Conservation (phyloP, 2,797 vertebrate genomes). For the Cercopithecus diana region DNA sequence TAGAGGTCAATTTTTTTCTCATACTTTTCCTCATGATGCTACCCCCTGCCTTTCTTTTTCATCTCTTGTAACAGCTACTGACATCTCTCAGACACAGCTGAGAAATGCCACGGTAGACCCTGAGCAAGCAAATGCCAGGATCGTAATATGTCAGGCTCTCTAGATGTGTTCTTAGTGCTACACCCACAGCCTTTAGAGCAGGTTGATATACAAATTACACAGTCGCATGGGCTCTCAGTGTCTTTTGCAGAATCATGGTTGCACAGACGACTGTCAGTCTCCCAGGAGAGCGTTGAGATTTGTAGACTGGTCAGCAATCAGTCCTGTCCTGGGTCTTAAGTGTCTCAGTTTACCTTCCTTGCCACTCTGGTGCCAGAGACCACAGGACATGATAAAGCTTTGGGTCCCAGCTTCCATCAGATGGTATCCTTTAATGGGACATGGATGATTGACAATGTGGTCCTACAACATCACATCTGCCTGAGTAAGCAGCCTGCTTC, state of each 20-base stretch:
- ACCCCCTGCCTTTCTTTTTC: background rate
- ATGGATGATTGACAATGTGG: background rate
- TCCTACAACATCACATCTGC: background rate
- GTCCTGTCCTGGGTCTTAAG: background rate
- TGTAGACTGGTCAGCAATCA: background rate
- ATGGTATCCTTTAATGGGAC: background rate
- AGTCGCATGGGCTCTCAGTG: background rate
- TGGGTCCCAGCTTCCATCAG: background rate
- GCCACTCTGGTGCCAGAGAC: background rate
- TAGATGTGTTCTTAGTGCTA: background rate
- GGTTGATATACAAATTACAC: background rate
- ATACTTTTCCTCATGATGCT: background rate
- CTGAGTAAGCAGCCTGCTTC: background rate
- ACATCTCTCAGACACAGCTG: constrained; percentile 37
- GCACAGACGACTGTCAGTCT: background rate
- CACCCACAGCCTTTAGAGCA: background rate
- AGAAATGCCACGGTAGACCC: constrained; percentile 49
- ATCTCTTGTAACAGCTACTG: constrained; percentile 21
- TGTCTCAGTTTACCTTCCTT: background rate
- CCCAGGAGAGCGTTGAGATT: background rate
- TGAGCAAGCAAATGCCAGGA: constrained; percentile 13
- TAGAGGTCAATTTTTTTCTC: background rate
- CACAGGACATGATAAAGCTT: background rate
- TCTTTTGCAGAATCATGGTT: background rate
- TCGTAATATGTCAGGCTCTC: background rate